phyloP scores from a whole-genome alignment of 1,140 invertebrate species.

The Pseudomyrmex gracilis region DNA sequence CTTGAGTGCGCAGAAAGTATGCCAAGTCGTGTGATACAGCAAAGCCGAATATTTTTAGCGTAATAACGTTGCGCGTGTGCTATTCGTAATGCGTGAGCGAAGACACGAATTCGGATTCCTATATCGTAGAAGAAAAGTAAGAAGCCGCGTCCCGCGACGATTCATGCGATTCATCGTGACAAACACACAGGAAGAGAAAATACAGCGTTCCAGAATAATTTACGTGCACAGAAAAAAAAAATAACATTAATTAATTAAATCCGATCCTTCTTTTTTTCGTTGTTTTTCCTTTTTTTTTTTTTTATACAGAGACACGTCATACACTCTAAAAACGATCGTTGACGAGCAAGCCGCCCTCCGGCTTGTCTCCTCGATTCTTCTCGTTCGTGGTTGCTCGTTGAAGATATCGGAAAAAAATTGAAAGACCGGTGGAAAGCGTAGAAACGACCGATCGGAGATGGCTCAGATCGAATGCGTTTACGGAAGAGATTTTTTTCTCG shows the following conservation, averaged over 20 bases:
- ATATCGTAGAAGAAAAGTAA: constrained; percentile 8
- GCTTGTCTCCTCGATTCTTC: neutral
- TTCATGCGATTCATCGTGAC: constrained; percentile 78
- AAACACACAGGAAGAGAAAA: constrained; percentile 79
- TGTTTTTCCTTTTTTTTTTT: neutral
- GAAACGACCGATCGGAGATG: constrained; percentile 4
- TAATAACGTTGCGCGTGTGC: constrained; percentile 70
- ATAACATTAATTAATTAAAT: constrained; percentile 37
- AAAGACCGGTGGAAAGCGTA: constrained; percentile 18
- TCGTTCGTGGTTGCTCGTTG: constrained; percentile 14
- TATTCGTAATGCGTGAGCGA: constrained; percentile 64
- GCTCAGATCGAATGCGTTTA: neutral
- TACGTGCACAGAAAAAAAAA: constrained; percentile 74
- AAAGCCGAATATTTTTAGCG: constrained; percentile 77
- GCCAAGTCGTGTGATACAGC: constrained; percentile 75
- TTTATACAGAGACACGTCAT: constrained; percentile 63
- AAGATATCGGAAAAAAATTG: constrained; percentile 13
- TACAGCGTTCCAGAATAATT: constrained; percentile 76
- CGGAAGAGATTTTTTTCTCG: neutral
- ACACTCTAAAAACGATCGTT: constrained; percentile 46
- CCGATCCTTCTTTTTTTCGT: constrained; percentile 55
- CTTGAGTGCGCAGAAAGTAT: constrained; percentile 48
- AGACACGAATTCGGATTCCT: constrained; percentile 40
- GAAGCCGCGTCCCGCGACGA: constrained; percentile 47
- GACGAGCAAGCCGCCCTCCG: neutral